Evolutionary conservation across 2,113 vertebrate species (phyloP).

Genomic region (Petrocephalus zakoni): DNA sequence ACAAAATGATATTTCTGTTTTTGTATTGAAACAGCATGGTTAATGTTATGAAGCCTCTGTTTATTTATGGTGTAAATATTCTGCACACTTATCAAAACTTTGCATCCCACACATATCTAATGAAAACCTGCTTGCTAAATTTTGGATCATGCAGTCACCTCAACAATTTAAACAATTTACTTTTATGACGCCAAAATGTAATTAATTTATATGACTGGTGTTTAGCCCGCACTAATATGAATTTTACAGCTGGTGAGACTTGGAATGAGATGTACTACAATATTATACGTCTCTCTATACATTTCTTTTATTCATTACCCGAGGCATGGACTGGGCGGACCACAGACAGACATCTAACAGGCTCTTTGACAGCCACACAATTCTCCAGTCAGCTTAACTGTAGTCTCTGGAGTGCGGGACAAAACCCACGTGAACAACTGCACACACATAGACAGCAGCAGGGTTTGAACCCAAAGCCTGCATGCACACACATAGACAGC

Average conservation of each 20-base stretch:
- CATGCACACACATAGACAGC: not conserved
- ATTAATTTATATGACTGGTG: not conserved
- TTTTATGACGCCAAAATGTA: not conserved
- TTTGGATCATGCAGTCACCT: not conserved
- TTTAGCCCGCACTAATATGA: not conserved
- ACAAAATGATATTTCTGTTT: constrained; percentile 1
- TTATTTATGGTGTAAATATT: constrained; percentile 7
- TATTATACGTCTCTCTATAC: not conserved
- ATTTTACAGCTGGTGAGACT: constrained; percentile 8
- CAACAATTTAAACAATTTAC: constrained; percentile 17
- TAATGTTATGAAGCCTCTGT: not conserved
- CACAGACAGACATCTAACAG: not conserved
- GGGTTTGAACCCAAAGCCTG: not conserved
- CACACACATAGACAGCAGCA: not conserved
- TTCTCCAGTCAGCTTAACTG: not conserved
- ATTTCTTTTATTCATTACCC: not conserved
- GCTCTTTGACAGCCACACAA: not conserved
- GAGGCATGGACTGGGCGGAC: not conserved
- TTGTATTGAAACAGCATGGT: not conserved
- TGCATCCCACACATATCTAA: not conserved
- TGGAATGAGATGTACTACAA: not conserved
- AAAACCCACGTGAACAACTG: not conserved
- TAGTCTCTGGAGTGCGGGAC: not conserved
- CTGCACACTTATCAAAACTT: not conserved
- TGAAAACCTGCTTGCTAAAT: not conserved